These are phyloP conservation scores for Leuciscus waleckii DNA, from an alignment of 2,797 vertebrate species.

Conservation along the genomic window DNA sequence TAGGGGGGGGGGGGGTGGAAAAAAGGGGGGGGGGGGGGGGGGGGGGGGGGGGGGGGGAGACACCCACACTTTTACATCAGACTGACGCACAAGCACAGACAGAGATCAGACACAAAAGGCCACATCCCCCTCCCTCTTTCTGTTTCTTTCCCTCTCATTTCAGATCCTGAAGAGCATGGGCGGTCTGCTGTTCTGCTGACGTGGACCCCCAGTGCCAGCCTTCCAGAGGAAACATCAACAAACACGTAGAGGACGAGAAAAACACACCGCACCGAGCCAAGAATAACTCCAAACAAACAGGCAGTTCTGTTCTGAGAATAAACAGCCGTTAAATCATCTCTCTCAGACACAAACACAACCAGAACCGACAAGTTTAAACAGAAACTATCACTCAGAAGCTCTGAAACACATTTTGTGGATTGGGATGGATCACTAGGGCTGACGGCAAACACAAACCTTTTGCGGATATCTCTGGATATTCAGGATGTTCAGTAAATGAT, in stretches of 20 bases:
- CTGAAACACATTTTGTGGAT: background rate
- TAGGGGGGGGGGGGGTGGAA: background rate
- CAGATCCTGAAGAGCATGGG: conserved; percentile 57
- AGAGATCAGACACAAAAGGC: conserved; percentile 85
- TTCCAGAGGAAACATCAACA: conserved; percentile 74
- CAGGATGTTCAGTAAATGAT: background rate
- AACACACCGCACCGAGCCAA: conserved; percentile 56
- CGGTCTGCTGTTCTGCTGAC: conserved; percentile 73
- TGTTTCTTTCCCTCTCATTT: conserved; percentile 26
- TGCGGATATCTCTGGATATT: background rate
- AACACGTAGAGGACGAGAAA: conserved; percentile 66
- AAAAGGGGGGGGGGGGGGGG: background rate
- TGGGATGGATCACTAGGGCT: background rate
- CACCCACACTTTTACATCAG: conserved; percentile 91
- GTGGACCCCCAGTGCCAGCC: conserved; percentile 77
- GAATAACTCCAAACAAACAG: conserved; percentile 71
- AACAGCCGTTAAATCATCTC: conserved; percentile 63
- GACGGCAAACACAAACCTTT: background rate
- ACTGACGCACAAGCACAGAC: conserved; percentile 85
- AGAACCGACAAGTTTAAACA: conserved; percentile 25
- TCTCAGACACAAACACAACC: conserved; percentile 21
- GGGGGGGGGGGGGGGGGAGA: conserved; percentile 48
- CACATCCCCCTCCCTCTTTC: conserved; percentile 69
- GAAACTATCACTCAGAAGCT: conserved; percentile 15
- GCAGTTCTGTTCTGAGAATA: conserved; percentile 60